Base-by-base conservation (phyloP, 2,113 vertebrate genomes). In the Cynocephalus volans region DNA sequence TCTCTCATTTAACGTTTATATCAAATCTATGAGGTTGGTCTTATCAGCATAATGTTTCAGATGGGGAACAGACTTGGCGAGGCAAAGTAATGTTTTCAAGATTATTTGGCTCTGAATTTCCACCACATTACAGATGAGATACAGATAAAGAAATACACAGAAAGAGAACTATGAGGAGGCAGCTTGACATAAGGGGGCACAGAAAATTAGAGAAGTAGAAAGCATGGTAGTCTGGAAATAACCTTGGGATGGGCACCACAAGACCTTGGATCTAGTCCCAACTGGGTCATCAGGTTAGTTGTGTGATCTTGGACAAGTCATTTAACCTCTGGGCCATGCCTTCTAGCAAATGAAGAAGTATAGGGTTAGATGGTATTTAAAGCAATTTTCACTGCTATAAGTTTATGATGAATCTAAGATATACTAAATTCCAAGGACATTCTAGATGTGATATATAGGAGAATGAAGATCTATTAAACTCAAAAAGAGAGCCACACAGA, bases 401-500 rank as follows among this genome's bases (percentile, higher is more conserved):
- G 90, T 95, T 96, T 90, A 45, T 79, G 10, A 94, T 92, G 19
- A 72, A 73, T 54, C 31, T 50, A 87, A 84, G 58, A 58, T 26
- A 79, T 18, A 56, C 6, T 65, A 80, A 58, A 26, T 87, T 56
- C 48, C 52, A 97, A 70, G 81, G 95, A 80, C 45, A 52, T 86
- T 83, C 45, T 94, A 58, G 21, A 77, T 90, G 21, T 18, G 72
- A 48, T 69, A 86, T 76, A 13, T 48, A 70, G 75, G 52, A 83
- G 76, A 93, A 92, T 82, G 36, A 67, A 64, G 81, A 79, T 69
- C 62, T 45, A n/a, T 87, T 70, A 92, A 96, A 87, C 52, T 73
- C 50, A 83, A 56, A 81, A 91, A 96, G 9, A 70, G 54, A 79
- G 54, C 33, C 19, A 77, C 28, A 48, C 4, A 85, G 58, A 67